Percentiles rank a stretch among this genome's conserved stretches.
Conservation (phyloP, 2,113 vertebrate species). For the Gobiocypris rarus region DNA sequence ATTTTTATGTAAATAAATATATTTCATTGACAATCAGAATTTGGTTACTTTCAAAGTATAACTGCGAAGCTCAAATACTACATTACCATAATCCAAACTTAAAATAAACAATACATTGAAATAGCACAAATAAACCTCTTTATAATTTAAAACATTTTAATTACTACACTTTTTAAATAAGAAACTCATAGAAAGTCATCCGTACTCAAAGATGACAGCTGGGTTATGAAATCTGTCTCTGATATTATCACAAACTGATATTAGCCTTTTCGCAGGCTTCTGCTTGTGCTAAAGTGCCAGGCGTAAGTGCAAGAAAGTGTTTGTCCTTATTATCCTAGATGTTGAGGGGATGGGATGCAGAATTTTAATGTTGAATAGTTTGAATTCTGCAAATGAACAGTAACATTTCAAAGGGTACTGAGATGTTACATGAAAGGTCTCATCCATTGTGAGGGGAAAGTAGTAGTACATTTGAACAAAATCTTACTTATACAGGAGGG, state of each 20-base stretch:
- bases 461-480: not conserved
- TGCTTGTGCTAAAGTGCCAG: too few species aligned
- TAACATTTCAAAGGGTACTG: not conserved
- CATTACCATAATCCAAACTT: not conserved
- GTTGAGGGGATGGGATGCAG: too few species aligned
- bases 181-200: not conserved
- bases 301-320: too few species aligned
- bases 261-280: too few species aligned
- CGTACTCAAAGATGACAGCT: not conserved
- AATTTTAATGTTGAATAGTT: too few species aligned
- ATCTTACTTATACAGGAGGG: not conserved
- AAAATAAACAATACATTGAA: too few species aligned
- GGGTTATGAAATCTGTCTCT: not conserved
- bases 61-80: not conserved
- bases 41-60: not conserved
- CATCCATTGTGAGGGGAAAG: not conserved
- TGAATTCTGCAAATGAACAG: too few species aligned
- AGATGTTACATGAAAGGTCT: not conserved
- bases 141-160: too few species aligned
- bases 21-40: not conserved
- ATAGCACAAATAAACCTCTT: too few species aligned
- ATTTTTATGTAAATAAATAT: too few species aligned
- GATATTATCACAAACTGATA: not conserved
- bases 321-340: too few species aligned
- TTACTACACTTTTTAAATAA: constrained; percentile 1